Conservation (phyloP, 2,113 vertebrate genomes). For the Orycteropus afer region DNA sequence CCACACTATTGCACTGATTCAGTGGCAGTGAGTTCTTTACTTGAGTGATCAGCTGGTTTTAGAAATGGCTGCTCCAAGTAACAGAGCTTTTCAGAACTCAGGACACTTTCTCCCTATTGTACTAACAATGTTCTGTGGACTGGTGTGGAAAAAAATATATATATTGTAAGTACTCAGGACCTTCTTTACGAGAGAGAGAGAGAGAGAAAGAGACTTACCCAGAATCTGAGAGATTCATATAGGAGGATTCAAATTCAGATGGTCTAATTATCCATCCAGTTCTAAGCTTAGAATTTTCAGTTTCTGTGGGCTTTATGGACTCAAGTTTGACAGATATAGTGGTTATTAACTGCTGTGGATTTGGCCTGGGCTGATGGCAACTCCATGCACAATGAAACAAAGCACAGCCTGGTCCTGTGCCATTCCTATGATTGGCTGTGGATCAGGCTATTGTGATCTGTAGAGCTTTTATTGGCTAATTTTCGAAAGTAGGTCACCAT, state of each 20-base stretch:
- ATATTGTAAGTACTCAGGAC: not conserved
- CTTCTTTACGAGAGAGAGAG: not conserved
- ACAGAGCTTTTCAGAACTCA: not conserved
- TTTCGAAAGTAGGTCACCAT: too few species aligned
- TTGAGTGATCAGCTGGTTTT: not conserved
- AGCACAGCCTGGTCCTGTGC: too few species aligned
- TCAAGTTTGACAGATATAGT: not conserved
- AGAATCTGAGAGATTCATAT: not conserved
- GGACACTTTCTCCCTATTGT: not conserved
- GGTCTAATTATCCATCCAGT: not conserved
- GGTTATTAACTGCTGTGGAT: too few species aligned
- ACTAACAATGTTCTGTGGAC: not conserved
- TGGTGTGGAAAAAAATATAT: not conserved
- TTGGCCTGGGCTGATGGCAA: too few species aligned
- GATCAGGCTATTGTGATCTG: too few species aligned
- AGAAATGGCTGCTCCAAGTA: not conserved
- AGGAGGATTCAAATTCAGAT: not conserved
- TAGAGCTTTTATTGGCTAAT: too few species aligned
- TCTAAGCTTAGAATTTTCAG: not conserved
- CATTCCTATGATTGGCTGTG: too few species aligned
- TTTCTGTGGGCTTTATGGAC: not conserved
- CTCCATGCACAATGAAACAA: too few species aligned
- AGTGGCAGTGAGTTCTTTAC: too few species aligned
- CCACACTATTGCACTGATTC: too few species aligned
- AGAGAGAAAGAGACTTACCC: not conserved